A percentile compares a stretch with the other conserved stretches of the same genome.
phyloP scores from a whole-genome alignment of 2,888 invertebrate species.

The Troides helena region DNA sequence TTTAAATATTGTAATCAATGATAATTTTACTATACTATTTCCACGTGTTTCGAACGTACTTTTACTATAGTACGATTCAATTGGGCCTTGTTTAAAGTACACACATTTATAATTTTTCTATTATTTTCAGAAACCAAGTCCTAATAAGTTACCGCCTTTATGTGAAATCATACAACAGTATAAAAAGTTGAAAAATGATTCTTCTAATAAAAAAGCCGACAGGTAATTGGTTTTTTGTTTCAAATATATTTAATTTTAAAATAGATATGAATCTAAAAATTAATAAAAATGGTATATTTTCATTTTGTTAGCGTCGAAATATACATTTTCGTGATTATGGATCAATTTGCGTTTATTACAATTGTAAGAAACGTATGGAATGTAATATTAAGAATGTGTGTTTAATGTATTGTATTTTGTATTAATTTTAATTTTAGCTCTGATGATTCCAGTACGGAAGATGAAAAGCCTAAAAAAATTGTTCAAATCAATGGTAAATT shows the following conservation, averaged over 20 bases:
- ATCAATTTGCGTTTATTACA: no score
- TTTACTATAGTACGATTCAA: no score
- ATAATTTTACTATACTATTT: no score
- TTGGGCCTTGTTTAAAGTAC: not conserved
- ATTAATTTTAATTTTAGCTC: conserved; percentile 37
- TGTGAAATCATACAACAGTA: conserved; percentile 80
- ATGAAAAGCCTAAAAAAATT: conserved; percentile 49
- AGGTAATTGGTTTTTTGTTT: conserved; percentile 30
- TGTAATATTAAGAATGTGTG: no score
- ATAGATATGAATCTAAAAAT: no score
- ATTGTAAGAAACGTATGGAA: no score
- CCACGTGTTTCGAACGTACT: no score
- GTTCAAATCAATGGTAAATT: conserved; percentile 57
- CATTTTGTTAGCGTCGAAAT: no score
- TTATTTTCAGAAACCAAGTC: conserved; percentile 80
- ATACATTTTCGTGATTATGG: no score
- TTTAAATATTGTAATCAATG: not conserved
- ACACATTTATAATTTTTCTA: conserved; percentile 6
- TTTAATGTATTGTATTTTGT: conserved; percentile 1
- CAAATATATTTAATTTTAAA: not conserved
- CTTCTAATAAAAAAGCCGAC: conserved; percentile 28
- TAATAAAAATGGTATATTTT: no score
- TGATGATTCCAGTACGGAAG: conserved; percentile 56
- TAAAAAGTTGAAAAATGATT: conserved; percentile 60
- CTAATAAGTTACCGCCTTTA: conserved; percentile 84